Percentiles rank a stretch among this genome's conserved stretches.
These are phyloP conservation scores for Baronia brevicornis DNA, from an alignment of 2,888 invertebrate species.

Conservation along the genomic window DNA sequence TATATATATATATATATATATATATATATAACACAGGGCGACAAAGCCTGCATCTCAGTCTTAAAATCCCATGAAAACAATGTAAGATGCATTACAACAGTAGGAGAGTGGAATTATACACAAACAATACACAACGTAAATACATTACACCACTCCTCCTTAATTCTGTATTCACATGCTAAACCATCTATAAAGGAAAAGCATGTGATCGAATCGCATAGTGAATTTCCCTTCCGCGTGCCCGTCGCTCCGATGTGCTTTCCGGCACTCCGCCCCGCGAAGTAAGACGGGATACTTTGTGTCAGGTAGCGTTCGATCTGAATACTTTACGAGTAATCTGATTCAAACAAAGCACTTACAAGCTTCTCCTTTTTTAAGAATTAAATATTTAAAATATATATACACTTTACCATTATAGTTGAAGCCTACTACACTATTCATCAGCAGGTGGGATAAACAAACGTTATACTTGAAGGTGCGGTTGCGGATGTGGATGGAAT, in stretches of 20 bases:
- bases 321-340: constrained; percentile 9
- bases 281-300: constrained; percentile 4
- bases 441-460: no score
- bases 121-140: neutral
- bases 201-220: constrained; percentile 10
- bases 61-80: no score
- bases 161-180: constrained; percentile 5
- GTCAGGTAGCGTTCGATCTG: constrained; percentile 10
- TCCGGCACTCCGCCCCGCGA: constrained; percentile 1
- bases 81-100: neutral
- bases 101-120: neutral
- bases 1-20: no score
- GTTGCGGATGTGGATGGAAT: no score
- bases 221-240: constrained; percentile 7
- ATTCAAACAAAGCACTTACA: constrained; percentile 1
- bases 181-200: constrained; percentile 2
- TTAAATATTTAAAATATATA: no score
- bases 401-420: no score
- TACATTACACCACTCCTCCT: neutral
- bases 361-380: constrained; percentile 1
- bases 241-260: constrained; percentile 10
- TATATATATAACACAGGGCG: no score
- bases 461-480: no score
- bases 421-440: no score
- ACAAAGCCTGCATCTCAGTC: no score